phyloP scores from a whole-genome alignment of 2,888 invertebrate species.

The Drosophila hawaiiensis region DNA sequence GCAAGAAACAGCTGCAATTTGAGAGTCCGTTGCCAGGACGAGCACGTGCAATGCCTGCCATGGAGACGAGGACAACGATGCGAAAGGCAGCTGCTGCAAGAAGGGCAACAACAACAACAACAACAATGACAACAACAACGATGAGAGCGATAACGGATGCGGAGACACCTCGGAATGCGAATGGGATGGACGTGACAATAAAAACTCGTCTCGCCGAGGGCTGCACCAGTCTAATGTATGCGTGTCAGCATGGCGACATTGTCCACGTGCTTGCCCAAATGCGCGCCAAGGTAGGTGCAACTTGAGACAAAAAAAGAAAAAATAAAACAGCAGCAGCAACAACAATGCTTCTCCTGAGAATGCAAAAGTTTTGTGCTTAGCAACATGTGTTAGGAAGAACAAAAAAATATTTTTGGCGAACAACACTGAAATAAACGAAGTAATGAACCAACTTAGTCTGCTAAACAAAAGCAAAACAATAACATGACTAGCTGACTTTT shows the following conservation, averaged over 20 bases:
- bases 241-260: conserved; percentile 95
- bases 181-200: conserved; percentile 42
- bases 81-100: conserved; percentile 23
- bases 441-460: conserved; percentile 33
- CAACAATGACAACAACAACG: conserved; percentile 26
- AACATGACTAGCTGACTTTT: conserved; percentile 56
- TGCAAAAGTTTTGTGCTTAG: conserved; percentile 26
- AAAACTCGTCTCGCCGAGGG: conserved; percentile 87
- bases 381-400: conserved; percentile 42
- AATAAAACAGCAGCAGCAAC: neutral
- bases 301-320: conserved; percentile 3
- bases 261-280: conserved; percentile 91
- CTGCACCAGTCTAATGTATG: conserved; percentile 95
- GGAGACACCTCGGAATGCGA: conserved; percentile 25
- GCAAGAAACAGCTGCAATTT: conserved; percentile 80
- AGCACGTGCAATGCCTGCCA: conserved; percentile 41
- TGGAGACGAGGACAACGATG: conserved; percentile 7
- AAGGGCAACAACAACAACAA: conserved; percentile 15
- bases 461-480: conserved; percentile 3
- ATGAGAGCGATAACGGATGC: conserved; percentile 13
- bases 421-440: conserved; percentile 7
- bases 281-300: conserved; percentile 89
- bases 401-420: neutral
- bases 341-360: conserved; percentile 1
- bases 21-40: conserved; percentile 74